These are phyloP conservation scores for Nothobranchius furzeri DNA, from an alignment of 2,113 vertebrate species.

Conservation along the genomic window DNA sequence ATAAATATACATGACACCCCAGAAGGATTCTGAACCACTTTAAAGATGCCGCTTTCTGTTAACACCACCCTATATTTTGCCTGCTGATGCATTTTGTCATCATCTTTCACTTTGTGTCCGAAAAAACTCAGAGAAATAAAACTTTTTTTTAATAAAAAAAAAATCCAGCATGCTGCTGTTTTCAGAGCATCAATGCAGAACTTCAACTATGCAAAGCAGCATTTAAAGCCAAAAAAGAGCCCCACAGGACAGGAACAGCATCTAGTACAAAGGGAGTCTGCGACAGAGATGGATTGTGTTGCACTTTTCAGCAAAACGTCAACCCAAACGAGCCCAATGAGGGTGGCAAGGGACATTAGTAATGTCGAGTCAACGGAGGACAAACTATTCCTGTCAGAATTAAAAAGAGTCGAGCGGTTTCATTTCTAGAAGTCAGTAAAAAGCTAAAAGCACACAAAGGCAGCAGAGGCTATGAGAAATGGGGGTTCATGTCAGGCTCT, in stretches of 20 bases:
- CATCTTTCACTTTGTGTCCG: slow-evolving; percentile 22
- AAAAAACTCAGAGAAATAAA: slow-evolving; percentile 2
- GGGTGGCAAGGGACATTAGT: slow-evolving; percentile 44
- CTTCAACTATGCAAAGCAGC: slow-evolving; percentile 68
- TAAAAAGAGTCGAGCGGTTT: slow-evolving; percentile 63
- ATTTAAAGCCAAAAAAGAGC: slow-evolving; percentile 52
- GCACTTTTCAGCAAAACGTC: slow-evolving; percentile 65
- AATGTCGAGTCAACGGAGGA: slow-evolving; percentile 58
- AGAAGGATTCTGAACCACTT: neutral
- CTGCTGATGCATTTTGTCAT: slow-evolving; percentile 34
- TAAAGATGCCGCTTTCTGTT: neutral
- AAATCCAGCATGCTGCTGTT: slow-evolving; percentile 40
- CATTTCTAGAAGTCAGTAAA: slow-evolving; percentile 43
- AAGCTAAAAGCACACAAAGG: neutral
- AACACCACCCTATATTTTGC: slow-evolving; percentile 28
- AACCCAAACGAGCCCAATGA: slow-evolving; percentile 14
- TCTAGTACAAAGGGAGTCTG: slow-evolving; percentile 53
- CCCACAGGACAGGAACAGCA: slow-evolving; percentile 54
- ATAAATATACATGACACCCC: neutral
- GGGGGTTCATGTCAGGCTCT: slow-evolving; percentile 20
- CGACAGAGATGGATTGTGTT: slow-evolving; percentile 66
- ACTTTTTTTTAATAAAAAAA: slow-evolving; percentile 13
- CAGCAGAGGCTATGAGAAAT: slow-evolving; percentile 1
- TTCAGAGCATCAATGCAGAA: slow-evolving; percentile 45
- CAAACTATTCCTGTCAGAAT: slow-evolving; percentile 56